phyloP scores from a whole-genome alignment of 2,797 vertebrate species.

The Catostomus latipinnis region DNA sequence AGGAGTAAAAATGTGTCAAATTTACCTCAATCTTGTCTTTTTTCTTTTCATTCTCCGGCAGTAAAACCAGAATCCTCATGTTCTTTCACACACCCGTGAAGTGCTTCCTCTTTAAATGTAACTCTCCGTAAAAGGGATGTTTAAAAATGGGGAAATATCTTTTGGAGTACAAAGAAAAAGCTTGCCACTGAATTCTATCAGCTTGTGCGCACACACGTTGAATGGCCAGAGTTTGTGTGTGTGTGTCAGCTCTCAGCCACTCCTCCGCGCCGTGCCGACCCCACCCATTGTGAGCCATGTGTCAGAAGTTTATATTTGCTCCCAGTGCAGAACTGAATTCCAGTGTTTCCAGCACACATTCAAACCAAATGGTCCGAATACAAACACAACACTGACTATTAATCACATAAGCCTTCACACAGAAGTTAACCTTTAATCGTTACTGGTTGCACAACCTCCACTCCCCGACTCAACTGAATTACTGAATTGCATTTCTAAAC shows the following conservation, averaged over 20 bases:
- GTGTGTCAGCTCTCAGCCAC: slow-evolving; percentile 33
- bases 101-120: slow-evolving; percentile 54
- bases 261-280: background rate
- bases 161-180: slow-evolving; percentile 39
- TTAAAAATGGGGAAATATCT: slow-evolving; percentile 66
- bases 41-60: slow-evolving; percentile 79
- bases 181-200: slow-evolving; percentile 44
- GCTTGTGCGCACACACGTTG: slow-evolving; percentile 7
- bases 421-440: slow-evolving; percentile 20
- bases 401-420: background rate
- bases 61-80: slow-evolving; percentile 77
- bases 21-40: slow-evolving; percentile 75
- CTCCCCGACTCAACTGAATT: slow-evolving; percentile 21
- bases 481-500: slow-evolving; percentile 12
- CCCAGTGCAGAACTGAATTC: slow-evolving; percentile 54
- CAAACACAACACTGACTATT: slow-evolving; percentile 25
- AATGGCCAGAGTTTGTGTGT: background rate
- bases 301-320: slow-evolving; percentile 64
- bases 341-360: slow-evolving; percentile 50
- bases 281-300: slow-evolving; percentile 61
- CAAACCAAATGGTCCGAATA: slow-evolving; percentile 29
- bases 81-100: slow-evolving; percentile 54
- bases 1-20: slow-evolving; percentile 8
- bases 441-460: slow-evolving; percentile 9
- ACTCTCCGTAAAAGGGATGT: slow-evolving; percentile 54